Evolutionary conservation across 2,888 invertebrate species (phyloP), one percentile per base, ranked within the genome.

Genomic region (Agriotes lineatus): DNA sequence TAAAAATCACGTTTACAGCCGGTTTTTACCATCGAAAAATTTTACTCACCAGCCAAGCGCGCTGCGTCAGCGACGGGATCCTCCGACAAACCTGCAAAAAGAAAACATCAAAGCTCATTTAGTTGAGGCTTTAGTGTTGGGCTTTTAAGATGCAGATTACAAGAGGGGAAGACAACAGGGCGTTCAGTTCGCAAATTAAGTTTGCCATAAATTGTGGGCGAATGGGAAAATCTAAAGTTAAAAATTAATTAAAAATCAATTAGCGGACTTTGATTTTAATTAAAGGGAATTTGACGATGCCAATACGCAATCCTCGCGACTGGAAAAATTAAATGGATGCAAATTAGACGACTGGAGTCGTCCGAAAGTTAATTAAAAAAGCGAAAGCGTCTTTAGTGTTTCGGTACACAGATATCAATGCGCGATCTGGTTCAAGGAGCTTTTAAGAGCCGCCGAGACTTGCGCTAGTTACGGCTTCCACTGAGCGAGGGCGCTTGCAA

Each of bases 161-260:
- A 22, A 22, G 19, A n/a, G 48, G 10, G 22, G 12, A 20, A 5
- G 10, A 48, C 48, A 48, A 48, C 22, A 45, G 20, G n/a, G 14
- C 6, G 12, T 10, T n/a, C 18, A 48, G 6, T 22, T 22, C 22
- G 20, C 12, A 48, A 48, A 48, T 48, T 48, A 48, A 48, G 48
- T 48, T 48, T 48, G 4, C 19, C 16, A 7, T 18, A 42, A 42
- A 42, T 42, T 42, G 14, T 16, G 42, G 42, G 25, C 6, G 39
- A 48, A 48, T 48, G 22, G 48, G 22, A 20, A 48, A 22, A 20
- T 48, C 48, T 20, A 48, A 48, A 48, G 48, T 48, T 48, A 48
- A 48, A 48, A 48, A 48, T 48, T 48, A 48, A 48, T 48, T 48
- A 48, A 48, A 48, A 48, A 48, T 20, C 48, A 48, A 48, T 48